Evolutionary conservation across 1,140 invertebrate species (phyloP).

Genomic region (Penaeus vannamei): DNA sequence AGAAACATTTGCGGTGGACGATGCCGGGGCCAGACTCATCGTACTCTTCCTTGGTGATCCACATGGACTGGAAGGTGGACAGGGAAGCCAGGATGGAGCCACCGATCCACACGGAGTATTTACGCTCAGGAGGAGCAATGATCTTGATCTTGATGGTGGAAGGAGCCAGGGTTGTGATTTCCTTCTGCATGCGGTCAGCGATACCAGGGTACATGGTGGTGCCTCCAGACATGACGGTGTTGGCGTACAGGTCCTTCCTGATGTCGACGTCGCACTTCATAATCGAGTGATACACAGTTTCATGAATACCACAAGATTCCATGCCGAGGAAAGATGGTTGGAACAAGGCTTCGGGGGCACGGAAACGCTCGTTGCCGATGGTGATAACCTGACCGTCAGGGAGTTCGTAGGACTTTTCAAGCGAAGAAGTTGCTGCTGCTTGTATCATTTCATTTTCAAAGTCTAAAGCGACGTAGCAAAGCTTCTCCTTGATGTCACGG

Average conservation of each 20-base stretch:
- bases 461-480: no score
- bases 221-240: slow-evolving; percentile 78
- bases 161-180: slow-evolving; percentile 71
- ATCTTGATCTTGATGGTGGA: slow-evolving; percentile 64
- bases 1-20: slow-evolving; percentile 63
- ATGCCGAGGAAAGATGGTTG: slow-evolving; percentile 85
- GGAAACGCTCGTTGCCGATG: slow-evolving; percentile 72
- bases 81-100: slow-evolving; percentile 63
- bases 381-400: no score
- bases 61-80: slow-evolving; percentile 65
- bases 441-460: slow-evolving; percentile 70
- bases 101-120: slow-evolving; percentile 65
- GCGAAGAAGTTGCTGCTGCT: slow-evolving; percentile 80
- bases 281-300: no score
- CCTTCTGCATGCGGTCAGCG: slow-evolving; percentile 77
- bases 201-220: slow-evolving; percentile 78
- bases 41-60: slow-evolving; percentile 63
- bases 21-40: slow-evolving; percentile 62
- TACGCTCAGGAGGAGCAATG: slow-evolving; percentile 58
- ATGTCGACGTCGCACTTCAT: slow-evolving; percentile 76
- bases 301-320: slow-evolving; percentile 70
- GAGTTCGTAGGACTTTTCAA: slow-evolving; percentile 72
- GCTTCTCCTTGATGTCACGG: slow-evolving; percentile 75
- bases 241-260: slow-evolving; percentile 86
- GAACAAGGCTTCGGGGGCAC: slow-evolving; percentile 87